phyloP scores from a whole-genome alignment of 2,797 vertebrate genomes.

The Sardinella longiceps region DNA sequence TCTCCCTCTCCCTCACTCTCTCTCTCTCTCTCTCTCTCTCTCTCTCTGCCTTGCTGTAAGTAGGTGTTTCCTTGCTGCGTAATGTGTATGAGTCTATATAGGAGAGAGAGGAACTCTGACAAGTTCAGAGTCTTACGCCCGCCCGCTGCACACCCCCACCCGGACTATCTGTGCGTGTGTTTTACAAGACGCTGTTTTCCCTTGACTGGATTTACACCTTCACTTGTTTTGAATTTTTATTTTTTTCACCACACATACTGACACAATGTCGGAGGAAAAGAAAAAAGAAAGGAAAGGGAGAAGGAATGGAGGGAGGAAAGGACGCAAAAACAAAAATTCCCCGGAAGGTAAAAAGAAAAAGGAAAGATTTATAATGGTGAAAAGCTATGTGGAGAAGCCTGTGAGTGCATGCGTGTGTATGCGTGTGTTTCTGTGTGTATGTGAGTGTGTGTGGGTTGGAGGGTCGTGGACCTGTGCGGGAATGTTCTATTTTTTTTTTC shows the following conservation, averaged over 20 bases:
- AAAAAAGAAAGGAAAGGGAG: slow-evolving; percentile 73
- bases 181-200: slow-evolving; percentile 47
- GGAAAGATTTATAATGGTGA: slow-evolving; percentile 28
- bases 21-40: slow-evolving; percentile 37
- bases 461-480: slow-evolving; percentile 39
- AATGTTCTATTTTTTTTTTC: slow-evolving; percentile 55
- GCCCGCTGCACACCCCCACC: slow-evolving; percentile 70
- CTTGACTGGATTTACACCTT: slow-evolving; percentile 71
- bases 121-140: slow-evolving; percentile 75
- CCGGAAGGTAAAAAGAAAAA: slow-evolving; percentile 69
- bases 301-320: slow-evolving; percentile 72
- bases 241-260: slow-evolving; percentile 59
- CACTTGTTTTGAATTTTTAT: background rate
- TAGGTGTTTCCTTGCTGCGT: slow-evolving; percentile 76
- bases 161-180: slow-evolving; percentile 67
- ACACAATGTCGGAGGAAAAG: slow-evolving; percentile 77
- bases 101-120: slow-evolving; percentile 71
- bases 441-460: slow-evolving; percentile 9
- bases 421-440: slow-evolving; percentile 19
- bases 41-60: slow-evolving; percentile 66
- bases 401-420: background rate
- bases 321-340: slow-evolving; percentile 65
- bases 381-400: background rate
- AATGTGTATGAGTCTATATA: slow-evolving; percentile 81
- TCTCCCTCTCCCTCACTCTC: background rate